These are phyloP conservation scores for Acanthosepion esculentum DNA, from an alignment of 2,888 invertebrate species.

Conservation along the genomic window DNA sequence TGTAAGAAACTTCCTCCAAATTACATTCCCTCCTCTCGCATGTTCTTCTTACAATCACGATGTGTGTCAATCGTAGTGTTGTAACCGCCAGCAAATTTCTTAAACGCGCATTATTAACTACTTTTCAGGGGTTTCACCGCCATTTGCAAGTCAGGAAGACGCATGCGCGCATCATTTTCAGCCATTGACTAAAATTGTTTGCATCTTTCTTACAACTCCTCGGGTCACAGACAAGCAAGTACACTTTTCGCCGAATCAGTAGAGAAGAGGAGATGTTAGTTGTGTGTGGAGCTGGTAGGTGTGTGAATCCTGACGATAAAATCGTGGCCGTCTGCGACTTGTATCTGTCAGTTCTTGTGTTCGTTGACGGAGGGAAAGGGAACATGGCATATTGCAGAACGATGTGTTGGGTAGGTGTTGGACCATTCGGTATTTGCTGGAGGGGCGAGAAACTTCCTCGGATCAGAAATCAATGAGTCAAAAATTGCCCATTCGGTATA, in stretches of 20 bases:
- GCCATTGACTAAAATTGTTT: not conserved
- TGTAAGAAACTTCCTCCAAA: too few species aligned
- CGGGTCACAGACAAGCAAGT: not conserved
- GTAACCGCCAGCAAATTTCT: not conserved
- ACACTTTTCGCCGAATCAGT: not conserved
- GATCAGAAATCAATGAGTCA: constrained; percentile 33
- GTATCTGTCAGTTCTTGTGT: not conserved
- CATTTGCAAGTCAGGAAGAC: not conserved
- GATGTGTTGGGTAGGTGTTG: not conserved
- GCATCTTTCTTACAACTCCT: not conserved
- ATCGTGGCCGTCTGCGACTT: constrained; percentile 22
- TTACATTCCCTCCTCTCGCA: too few species aligned
- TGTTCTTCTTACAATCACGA: not conserved
- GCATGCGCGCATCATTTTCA: not conserved
- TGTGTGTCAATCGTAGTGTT: not conserved
- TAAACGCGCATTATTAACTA: not conserved
- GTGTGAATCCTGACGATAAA: not conserved
- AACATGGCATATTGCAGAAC: not conserved
- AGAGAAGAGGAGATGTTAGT: too few species aligned
- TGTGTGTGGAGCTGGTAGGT: not conserved
- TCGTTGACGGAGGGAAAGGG: not conserved
- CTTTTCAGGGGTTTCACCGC: constrained; percentile 16
- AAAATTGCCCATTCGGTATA: not conserved
- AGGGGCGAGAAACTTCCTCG: not conserved
- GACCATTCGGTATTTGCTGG: not conserved